These are phyloP conservation scores for Tethea ocularis DNA, from an alignment of 2,888 invertebrate species.

Conservation along the genomic window DNA sequence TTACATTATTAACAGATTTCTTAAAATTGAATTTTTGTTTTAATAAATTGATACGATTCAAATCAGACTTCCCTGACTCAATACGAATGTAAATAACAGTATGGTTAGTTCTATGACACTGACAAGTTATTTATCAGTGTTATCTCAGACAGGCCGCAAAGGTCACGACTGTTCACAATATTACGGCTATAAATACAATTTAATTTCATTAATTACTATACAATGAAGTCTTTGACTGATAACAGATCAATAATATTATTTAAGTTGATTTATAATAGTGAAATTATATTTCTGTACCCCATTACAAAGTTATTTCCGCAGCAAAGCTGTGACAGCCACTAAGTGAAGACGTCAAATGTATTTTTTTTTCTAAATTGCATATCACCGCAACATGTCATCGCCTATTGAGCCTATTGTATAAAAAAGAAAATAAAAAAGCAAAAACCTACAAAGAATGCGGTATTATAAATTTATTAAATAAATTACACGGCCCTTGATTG, in stretches of 20 bases:
- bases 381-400: conserved; percentile 77
- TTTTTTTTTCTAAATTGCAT: conserved; percentile 65
- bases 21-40: conserved; percentile 28
- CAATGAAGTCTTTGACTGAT: conserved; percentile 80
- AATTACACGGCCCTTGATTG: conserved; percentile 76
- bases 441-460: conserved; percentile 71
- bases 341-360: conserved; percentile 63
- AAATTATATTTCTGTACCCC: conserved; percentile 61
- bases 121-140: conserved; percentile 52
- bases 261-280: conserved; percentile 46
- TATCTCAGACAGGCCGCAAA: conserved; percentile 59
- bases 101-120: conserved; percentile 77
- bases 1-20: conserved; percentile 44
- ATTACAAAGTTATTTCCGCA: conserved; percentile 70
- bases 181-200: conserved; percentile 76
- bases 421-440: conserved; percentile 43
- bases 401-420: conserved; percentile 69
- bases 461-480: conserved; percentile 76
- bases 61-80: conserved; percentile 49
- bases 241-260: conserved; percentile 58
- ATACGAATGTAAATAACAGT: conserved; percentile 55
- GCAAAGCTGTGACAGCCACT: conserved; percentile 30
- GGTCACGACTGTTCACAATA: conserved; percentile 63
- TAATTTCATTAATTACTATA: conserved; percentile 78
- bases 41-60: neutral